These are phyloP conservation scores for Cephalotes varians DNA, from an alignment of 2,888 invertebrate species.

Conservation along the genomic window DNA sequence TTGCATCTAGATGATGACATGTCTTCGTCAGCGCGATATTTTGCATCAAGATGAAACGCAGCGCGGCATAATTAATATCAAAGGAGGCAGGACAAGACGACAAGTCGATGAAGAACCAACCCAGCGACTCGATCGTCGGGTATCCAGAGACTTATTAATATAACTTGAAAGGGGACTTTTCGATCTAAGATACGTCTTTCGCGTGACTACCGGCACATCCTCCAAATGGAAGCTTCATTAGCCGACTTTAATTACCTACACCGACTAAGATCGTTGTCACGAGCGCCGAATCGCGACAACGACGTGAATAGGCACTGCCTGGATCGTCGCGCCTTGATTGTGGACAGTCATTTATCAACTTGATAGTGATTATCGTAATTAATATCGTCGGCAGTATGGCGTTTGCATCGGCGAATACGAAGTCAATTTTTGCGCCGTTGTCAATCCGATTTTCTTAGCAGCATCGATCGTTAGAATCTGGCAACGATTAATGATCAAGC, in stretches of 20 bases:
- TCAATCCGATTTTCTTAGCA: neutral
- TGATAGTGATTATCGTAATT: conserved; percentile 81
- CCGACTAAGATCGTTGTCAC: conserved; percentile 80
- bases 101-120: neutral
- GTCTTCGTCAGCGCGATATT: neutral
- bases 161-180: conserved; percentile 58
- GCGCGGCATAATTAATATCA: conserved; percentile 11
- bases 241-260: conserved; percentile 79
- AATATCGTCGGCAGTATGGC: conserved; percentile 72
- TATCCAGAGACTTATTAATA: conserved; percentile 27
- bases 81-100: neutral
- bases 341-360: conserved; percentile 79
- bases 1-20: neutral
- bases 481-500: conserved; percentile 7
- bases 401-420: conserved; percentile 42
- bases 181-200: conserved; percentile 67
- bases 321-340: conserved; percentile 70
- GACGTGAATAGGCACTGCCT: conserved; percentile 71
- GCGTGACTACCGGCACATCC: conserved; percentile 72
- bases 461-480: conserved; percentile 7
- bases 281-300: conserved; percentile 63
- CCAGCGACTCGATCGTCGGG: conserved; percentile 16
- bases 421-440: conserved; percentile 56
- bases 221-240: conserved; percentile 79
- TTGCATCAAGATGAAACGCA: neutral